Base-by-base conservation (phyloP, 2,888 invertebrate genomes). In the Plebejus melissa region DNA sequence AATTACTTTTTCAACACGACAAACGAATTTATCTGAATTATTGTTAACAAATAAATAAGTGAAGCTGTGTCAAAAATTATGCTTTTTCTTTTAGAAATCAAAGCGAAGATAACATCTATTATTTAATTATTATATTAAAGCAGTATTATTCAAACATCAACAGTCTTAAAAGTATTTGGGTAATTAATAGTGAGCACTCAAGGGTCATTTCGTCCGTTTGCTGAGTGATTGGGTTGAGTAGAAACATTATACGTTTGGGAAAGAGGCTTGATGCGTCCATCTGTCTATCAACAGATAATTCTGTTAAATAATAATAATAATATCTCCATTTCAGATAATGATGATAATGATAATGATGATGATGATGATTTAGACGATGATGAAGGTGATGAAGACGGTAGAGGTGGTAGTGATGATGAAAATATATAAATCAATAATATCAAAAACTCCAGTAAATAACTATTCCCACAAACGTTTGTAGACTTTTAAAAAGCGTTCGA, bases 91-190 rank as follows among this genome's bases (percentile, higher is more conserved):
- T 22, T 22, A 22, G 22, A 22, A 22, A 58, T 6, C 1, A 22
- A 60, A 22, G 22, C 1, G 28, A 60, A 60, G 28, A 60, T 1
- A 65, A 36, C 13, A 16, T 32, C 5, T 65, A 13, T 11, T 36
- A 65, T 13, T 65, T 6, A 65, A 22, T 60, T 28, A n/a, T 58
- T 28, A 28, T 4, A 28, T 28, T 11, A 65, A 32, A 28, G 76
- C 74, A 76, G 74, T 77, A 74, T 22, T 74, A 36, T 41, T 74
- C 4, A 60, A 74, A 65, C 46, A 60, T 41, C 1, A 74, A 74
- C 65, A 65, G 5, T 65, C 32, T 65, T 36, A 65, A 65, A 32
- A 65, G 65, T 65, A 65, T 65, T 65, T 65, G 32, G 65, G 4
- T 65, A 65, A 65, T 65, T 65, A 65, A 65, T 65, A 65, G 65